Conservation (phyloP, 2,888 invertebrate species). For the Ischnus inquisitorius region DNA sequence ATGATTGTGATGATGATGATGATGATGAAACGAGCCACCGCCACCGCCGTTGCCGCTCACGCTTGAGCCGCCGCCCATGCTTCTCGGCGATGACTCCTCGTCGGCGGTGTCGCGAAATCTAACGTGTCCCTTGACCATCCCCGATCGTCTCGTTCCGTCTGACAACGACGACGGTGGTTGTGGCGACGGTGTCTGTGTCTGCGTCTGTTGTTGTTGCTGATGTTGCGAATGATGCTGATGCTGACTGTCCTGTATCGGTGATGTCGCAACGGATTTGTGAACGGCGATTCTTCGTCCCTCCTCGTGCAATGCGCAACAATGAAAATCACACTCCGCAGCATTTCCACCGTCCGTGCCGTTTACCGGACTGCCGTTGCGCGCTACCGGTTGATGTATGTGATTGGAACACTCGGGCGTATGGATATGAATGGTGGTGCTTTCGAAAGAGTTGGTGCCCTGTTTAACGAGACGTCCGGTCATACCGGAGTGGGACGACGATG, state of each 20-base stretch:
- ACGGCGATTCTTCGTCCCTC: slow-evolving; percentile 96
- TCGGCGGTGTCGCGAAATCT: slow-evolving; percentile 94
- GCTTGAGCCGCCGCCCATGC: slow-evolving; percentile 59
- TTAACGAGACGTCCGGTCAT: slow-evolving; percentile 85
- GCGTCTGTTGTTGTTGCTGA: slow-evolving; percentile 81
- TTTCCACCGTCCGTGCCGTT: slow-evolving; percentile 87
- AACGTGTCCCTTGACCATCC: slow-evolving; percentile 92
- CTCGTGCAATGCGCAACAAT: slow-evolving; percentile 97
- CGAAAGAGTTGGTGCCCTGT: slow-evolving; percentile 88
- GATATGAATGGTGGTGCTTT: slow-evolving; percentile 91
- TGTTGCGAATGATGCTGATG: slow-evolving; percentile 84
- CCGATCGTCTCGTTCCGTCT: slow-evolving; percentile 84
- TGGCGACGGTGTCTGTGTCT: slow-evolving; percentile 87
- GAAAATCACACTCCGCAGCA: slow-evolving; percentile 95
- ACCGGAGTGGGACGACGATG: slow-evolving; percentile 73
- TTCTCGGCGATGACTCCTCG: slow-evolving; percentile 79
- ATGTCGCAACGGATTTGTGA: slow-evolving; percentile 96
- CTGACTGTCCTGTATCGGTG: slow-evolving; percentile 94
- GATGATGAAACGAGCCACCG: slow-evolving; percentile 80
- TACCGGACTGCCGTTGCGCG: slow-evolving; percentile 89
- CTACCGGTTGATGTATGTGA: slow-evolving; percentile 90
- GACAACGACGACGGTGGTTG: slow-evolving; percentile 87
- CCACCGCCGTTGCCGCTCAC: slow-evolving; percentile 75
- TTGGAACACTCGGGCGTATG: slow-evolving; percentile 94
- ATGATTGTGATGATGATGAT: slow-evolving; percentile 77